Evolutionary conservation across 2,797 vertebrate species (phyloP).

Genomic region (Chromobotia macracanthus): DNA sequence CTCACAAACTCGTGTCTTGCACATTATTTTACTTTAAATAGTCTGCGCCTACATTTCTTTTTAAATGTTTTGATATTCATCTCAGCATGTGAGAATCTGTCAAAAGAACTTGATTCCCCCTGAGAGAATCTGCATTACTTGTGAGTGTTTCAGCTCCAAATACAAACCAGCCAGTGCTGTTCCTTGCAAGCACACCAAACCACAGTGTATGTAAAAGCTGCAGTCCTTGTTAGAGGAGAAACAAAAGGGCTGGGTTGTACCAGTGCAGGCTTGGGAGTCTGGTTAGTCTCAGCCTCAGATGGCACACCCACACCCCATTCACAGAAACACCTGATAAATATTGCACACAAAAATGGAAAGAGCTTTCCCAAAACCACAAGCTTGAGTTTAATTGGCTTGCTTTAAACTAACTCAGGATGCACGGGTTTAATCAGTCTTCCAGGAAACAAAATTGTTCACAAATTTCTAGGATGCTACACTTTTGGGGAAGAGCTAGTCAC

Average conservation of each 20-base stretch:
- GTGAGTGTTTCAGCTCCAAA: constrained; percentile 12
- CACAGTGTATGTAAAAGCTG: neutral
- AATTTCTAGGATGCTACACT: too few relatives aligned
- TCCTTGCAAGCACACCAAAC: neutral
- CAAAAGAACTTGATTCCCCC: constrained; percentile 7
- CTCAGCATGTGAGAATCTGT: constrained; percentile 1
- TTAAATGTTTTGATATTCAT: constrained; percentile 1
- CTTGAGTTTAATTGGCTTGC: neutral
- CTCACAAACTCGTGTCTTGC: constrained; percentile 4
- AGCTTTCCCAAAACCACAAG: neutral
- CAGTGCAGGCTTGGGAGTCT: neutral
- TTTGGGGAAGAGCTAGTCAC: too few relatives aligned
- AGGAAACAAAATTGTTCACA: too few relatives aligned
- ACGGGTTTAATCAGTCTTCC: too few relatives aligned
- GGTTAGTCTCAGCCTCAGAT: neutral
- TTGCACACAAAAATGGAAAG: too few relatives aligned
- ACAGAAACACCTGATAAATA: neutral
- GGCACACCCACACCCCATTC: neutral
- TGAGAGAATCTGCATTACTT: constrained; percentile 18
- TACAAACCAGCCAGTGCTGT: constrained; percentile 17
- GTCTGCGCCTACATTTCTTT: neutral
- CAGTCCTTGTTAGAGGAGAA: neutral
- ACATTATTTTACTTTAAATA: constrained; percentile 7
- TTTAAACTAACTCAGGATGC: too few relatives aligned
- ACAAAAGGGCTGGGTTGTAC: neutral